These are phyloP conservation scores for Geotrypetes seraphini DNA, from an alignment of 2,797 vertebrate species.

Conservation along the genomic window DNA sequence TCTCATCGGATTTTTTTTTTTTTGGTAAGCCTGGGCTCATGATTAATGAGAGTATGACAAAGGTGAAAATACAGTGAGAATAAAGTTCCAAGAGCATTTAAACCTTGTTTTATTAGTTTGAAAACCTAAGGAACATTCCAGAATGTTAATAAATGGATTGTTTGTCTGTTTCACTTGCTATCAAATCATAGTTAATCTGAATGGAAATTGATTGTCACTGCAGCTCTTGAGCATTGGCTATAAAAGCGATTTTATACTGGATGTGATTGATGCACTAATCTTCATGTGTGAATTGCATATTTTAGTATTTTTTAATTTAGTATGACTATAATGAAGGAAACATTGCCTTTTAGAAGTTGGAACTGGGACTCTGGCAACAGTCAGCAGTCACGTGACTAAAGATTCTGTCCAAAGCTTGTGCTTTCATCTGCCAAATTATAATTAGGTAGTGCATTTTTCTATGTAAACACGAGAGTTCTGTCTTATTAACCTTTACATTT, in stretches of 20 bases:
- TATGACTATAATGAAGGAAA: too few relatives aligned
- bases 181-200: constrained; percentile 14
- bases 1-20: constrained; percentile 13
- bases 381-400: too few relatives aligned
- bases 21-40: constrained; percentile 5
- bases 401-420: too few relatives aligned
- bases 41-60: constrained; percentile 12
- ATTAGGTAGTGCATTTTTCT: too few relatives aligned
- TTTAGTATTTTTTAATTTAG: too few relatives aligned
- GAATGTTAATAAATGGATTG: constrained; percentile 13
- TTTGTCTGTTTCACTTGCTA: constrained; percentile 13
- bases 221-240: neutral
- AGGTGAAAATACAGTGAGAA: constrained; percentile 13
- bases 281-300: too few relatives aligned
- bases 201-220: constrained; percentile 6
- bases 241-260: neutral
- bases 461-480: too few relatives aligned
- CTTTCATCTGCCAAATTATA: too few relatives aligned
- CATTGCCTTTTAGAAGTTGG: too few relatives aligned
- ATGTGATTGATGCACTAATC: too few relatives aligned
- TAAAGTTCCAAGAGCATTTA: constrained; percentile 14
- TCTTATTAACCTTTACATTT: too few relatives aligned
- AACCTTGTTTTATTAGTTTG: constrained; percentile 12
- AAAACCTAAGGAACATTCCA: constrained; percentile 6
- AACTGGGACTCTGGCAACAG: too few relatives aligned